Base-by-base conservation (phyloP, 2,888 invertebrate genomes). In the Odontomyia ornata region DNA sequence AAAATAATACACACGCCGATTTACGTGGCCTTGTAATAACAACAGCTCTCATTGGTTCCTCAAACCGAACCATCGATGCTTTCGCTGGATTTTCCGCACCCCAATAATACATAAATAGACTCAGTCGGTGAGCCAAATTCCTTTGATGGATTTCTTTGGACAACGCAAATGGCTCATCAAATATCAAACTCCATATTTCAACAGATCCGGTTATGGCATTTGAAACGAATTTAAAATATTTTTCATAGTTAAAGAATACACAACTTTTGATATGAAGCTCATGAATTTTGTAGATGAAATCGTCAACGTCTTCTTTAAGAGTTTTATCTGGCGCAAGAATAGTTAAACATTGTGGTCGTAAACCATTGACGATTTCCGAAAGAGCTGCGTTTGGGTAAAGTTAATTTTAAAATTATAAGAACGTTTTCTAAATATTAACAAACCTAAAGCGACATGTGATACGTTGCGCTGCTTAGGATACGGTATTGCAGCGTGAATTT, bases 91-190 rank as follows among this genome's bases (percentile, higher is more conserved):
- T 86, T 82, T 71, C 88, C 27, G 88, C 87, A 0, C 91, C 89
- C 92, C 92, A 93, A 83, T 90, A 91, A 84, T 93, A 93, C 76
- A 93, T 89, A 82, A 91, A 93, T 64, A 92, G 81, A 78, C 84
- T 85, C 1, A 87, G 81, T 1, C 86, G 85, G 80, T 83, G 83
- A 13, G 82, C 81, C 56, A 84, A 75, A 56, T 83, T 83, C 0
- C 83, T 83, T 2, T 83, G 82, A 36, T 83, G 81, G 47, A 86
- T 84, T 65, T 81, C 80, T 7, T 81, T 78, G 7, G 82, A 80
- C 3, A 86, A 78, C 62, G 83, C 82, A 46, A 81, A 80, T 0
- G 87, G 87, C 30, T 84, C 81, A 11, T 82, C 80, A 79, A 87
- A 84, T 78, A 87, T 84, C 64, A 87, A 80, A 79, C 83, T 86